These are phyloP conservation scores for Galagoides demidoff DNA, from an alignment of 2,797 vertebrate genomes.

Conservation along the genomic window DNA sequence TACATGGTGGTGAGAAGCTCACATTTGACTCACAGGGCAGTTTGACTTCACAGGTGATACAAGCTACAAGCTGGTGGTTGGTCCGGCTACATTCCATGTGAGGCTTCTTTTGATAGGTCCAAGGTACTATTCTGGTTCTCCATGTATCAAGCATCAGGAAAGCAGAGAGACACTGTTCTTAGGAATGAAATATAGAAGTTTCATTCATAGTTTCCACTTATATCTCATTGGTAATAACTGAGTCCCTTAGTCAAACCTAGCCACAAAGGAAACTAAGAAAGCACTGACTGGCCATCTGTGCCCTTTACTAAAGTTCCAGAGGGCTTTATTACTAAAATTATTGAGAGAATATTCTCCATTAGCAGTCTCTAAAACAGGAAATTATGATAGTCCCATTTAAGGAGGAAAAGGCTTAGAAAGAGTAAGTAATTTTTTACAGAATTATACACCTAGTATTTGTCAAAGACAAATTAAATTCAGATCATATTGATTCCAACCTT, in stretches of 20 bases:
- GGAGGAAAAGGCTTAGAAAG: neutral
- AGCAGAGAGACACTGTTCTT: neutral
- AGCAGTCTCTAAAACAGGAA: neutral
- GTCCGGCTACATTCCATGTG: neutral
- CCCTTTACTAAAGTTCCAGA: neutral
- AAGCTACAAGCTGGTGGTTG: neutral
- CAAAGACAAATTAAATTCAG: neutral
- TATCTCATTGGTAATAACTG: neutral
- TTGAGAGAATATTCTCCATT: neutral
- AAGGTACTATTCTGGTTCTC: neutral
- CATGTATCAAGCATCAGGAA: neutral
- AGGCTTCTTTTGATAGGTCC: neutral
- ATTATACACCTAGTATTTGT: neutral
- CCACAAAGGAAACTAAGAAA: neutral
- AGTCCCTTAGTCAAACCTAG: neutral
- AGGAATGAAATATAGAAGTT: neutral
- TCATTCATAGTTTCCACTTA: neutral
- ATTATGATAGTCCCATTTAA: neutral
- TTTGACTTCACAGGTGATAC: neutral
- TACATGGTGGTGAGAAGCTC: too few relatives aligned
- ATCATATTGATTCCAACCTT: neutral
- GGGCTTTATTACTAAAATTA: neutral
- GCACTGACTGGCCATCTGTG: neutral
- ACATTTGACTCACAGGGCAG: rapidly evolving
- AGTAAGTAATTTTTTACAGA: neutral